Conservation (phyloP, 2,888 invertebrate species). For the Drosophila pegasa region DNA sequence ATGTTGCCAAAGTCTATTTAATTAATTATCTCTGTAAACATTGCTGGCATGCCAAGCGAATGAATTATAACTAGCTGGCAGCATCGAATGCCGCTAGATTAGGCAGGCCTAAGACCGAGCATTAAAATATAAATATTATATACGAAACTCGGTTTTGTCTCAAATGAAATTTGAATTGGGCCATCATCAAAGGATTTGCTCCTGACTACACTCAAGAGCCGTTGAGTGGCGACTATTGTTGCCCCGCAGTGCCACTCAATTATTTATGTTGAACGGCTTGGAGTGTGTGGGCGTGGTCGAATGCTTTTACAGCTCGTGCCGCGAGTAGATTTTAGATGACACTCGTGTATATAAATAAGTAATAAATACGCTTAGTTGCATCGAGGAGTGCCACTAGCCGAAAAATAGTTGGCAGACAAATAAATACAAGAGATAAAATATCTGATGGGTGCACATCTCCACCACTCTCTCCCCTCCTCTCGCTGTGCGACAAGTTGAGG, state of each 20-base stretch:
- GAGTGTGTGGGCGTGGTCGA: slow-evolving; percentile 33
- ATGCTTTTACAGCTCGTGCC: slow-evolving; percentile 36
- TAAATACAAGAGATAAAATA: slow-evolving; percentile 50
- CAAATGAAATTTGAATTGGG: slow-evolving; percentile 4
- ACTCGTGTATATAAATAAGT: slow-evolving; percentile 75
- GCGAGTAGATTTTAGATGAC: slow-evolving; percentile 57
- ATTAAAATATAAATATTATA: slow-evolving; percentile 19
- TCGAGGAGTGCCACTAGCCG: slow-evolving; percentile 75
- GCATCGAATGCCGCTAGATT: slow-evolving; percentile 26
- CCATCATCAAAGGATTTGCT: slow-evolving; percentile 17
- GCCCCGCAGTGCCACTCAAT: slow-evolving; percentile 37
- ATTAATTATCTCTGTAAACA: slow-evolving; percentile 68
- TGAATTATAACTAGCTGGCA: slow-evolving; percentile 40
- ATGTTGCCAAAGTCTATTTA: slow-evolving; percentile 71
- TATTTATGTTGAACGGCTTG: slow-evolving; percentile 38
- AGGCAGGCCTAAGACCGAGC: slow-evolving; percentile 17
- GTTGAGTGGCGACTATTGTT: slow-evolving; percentile 39
- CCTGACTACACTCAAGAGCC: slow-evolving; percentile 28
- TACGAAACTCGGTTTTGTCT: slow-evolving; percentile 1
- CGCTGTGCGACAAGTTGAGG: slow-evolving; percentile 6
- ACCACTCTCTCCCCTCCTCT: background rate
- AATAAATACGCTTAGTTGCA: slow-evolving; percentile 81
- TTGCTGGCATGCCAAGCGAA: slow-evolving; percentile 57
- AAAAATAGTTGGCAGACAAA: slow-evolving; percentile 70
- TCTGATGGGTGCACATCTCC: slow-evolving; percentile 49